A percentile compares a stretch with the other conserved stretches of the same genome.
phyloP scores from a whole-genome alignment of 2,113 vertebrate genomes.

The Apus apus region DNA sequence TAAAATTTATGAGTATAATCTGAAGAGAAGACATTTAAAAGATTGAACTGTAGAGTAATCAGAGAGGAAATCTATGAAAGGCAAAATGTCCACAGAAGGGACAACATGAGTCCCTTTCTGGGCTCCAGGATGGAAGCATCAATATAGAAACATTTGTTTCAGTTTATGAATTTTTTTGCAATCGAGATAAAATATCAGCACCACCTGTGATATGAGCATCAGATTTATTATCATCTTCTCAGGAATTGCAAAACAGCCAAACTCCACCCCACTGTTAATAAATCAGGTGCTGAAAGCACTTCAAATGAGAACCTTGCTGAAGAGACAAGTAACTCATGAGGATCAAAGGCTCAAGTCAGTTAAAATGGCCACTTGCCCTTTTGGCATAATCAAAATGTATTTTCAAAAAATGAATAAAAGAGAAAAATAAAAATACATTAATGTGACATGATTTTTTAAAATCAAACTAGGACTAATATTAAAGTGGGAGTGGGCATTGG shows the following conservation, averaged over 20 bases:
- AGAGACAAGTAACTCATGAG: constrained; percentile 16
- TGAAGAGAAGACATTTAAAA: constrained; percentile 45
- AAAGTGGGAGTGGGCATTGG: background rate
- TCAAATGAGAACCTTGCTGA: constrained; percentile 52
- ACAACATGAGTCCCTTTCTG: background rate
- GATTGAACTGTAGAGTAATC: constrained; percentile 25
- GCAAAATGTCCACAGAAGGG: constrained; percentile 36
- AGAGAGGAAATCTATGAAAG: constrained; percentile 45
- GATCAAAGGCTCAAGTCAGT: constrained; percentile 27
- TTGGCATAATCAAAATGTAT: background rate
- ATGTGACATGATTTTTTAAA: background rate
- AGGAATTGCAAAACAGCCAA: constrained; percentile 33
- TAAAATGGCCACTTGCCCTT: constrained; percentile 38
- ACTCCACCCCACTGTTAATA: constrained; percentile 57
- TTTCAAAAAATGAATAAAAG: background rate
- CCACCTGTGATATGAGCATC: constrained; percentile 63
- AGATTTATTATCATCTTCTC: constrained; percentile 70
- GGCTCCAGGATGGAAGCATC: background rate
- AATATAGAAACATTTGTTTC: constrained; percentile 58
- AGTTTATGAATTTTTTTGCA: constrained; percentile 40
- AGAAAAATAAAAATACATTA: background rate
- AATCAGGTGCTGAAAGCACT: constrained; percentile 66
- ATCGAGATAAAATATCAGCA: constrained; percentile 45
- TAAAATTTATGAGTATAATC: constrained; percentile 74
- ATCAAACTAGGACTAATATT: background rate